Conservation (phyloP, 2,888 invertebrate genomes). For the Anthophora plumipes region DNA sequence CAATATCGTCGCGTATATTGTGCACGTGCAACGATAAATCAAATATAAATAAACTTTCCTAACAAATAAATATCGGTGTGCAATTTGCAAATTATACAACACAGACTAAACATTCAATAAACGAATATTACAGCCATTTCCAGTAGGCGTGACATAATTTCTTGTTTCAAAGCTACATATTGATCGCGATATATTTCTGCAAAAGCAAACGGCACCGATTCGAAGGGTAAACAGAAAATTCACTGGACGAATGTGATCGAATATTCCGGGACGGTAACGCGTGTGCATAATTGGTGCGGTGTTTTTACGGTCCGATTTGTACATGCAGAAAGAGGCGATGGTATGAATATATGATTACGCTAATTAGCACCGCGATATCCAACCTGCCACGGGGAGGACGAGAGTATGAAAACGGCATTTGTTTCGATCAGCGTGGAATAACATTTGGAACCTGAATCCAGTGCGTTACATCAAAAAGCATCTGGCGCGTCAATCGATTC, state of each 20-base stretch:
- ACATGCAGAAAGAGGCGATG: neutral
- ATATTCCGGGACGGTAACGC: neutral
- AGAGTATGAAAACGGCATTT: neutral
- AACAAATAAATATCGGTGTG: too few species aligned
- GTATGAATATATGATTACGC: slow-evolving; percentile 16
- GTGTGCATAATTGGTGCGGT: neutral
- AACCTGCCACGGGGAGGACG: neutral
- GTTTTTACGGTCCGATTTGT: neutral
- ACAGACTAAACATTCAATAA: too few species aligned
- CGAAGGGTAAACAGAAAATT: neutral
- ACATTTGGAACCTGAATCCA: neutral
- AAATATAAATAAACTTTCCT: too few species aligned
- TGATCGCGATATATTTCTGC: too few species aligned
- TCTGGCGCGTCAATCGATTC: slow-evolving; percentile 26
- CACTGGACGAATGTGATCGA: neutral
- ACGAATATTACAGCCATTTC: too few species aligned
- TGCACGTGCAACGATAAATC: too few species aligned
- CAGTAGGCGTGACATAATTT: too few species aligned
- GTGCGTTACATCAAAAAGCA: slow-evolving; percentile 31
- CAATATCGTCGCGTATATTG: too few species aligned
- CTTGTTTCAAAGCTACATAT: too few species aligned
- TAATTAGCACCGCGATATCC: slow-evolving; percentile 13
- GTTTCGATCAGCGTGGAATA: neutral
- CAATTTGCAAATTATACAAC: too few species aligned
- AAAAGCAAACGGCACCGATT: neutral